Evolutionary conservation across 1,140 invertebrate species (phyloP).

Genomic region (Ceratosolen solmsi): DNA sequence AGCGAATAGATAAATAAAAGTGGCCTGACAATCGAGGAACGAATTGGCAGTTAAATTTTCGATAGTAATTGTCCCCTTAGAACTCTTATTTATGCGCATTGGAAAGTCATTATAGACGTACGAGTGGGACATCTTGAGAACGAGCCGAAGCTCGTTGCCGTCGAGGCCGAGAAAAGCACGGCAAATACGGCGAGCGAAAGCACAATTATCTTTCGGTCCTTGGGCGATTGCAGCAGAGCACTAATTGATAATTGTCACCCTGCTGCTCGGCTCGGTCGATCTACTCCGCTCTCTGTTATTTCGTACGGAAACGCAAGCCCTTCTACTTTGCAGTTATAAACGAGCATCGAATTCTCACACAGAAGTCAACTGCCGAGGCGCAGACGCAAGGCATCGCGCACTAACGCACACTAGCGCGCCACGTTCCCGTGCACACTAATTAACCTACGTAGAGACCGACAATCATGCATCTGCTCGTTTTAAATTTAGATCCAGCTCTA

Average conservation of each 20-base stretch:
- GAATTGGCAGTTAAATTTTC: not conserved
- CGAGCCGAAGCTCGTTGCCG: not conserved
- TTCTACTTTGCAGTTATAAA: too few species aligned
- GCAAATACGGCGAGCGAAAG: not conserved
- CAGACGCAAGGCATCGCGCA: not conserved
- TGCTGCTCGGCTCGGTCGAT: not conserved
- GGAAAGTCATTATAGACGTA: not conserved
- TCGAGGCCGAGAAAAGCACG: not conserved
- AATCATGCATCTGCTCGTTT: not conserved
- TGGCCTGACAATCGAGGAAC: not conserved
- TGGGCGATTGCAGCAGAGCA: not conserved
- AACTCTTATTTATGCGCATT: not conserved
- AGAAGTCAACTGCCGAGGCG: not conserved
- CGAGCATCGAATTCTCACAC: not conserved
- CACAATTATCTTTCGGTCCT: not conserved
- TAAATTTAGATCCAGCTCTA: not conserved
- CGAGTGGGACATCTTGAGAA: too few species aligned
- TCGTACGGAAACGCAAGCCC: slow-evolving; percentile 6
- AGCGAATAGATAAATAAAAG: not conserved
- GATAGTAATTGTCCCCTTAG: not conserved
- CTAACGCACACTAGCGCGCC: not conserved
- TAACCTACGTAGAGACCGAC: not conserved
- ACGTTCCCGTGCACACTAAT: not conserved
- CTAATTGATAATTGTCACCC: slow-evolving; percentile 41
- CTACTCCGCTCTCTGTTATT: slow-evolving; percentile 18